Evolutionary conservation across 2,113 vertebrate genomes (phyloP), one percentile per base, ranked within the genome.

Genomic region (Mobula birostris): DNA sequence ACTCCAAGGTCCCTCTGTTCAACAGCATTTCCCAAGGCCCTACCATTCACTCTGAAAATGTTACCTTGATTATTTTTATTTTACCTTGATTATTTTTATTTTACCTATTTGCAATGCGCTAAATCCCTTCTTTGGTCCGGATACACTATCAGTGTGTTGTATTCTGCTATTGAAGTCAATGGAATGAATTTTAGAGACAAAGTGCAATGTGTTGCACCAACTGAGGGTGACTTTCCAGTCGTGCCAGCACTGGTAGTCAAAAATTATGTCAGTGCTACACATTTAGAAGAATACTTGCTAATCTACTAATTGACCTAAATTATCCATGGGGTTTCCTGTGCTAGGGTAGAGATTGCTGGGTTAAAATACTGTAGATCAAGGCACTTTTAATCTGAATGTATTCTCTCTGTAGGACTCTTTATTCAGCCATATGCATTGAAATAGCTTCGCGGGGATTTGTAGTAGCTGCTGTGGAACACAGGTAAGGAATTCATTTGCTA

Each of bases 381-480:
- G 56, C 83, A 36, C 56, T 61, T 19, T 27, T 93, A 93, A 93
- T 68, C 19, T 27, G 24, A 24, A 15, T 74, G 74, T 94, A 14
- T 94, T 95, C 96, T 94, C 96, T 48, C 94, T 95, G 77, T 95
- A 99, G 99, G 97, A 99, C 98, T 0, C 95, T 99, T 95, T 99
- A 99, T 96, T 99, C 99, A 58, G 97, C 98, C 85, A 96, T 99
- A 95, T 99, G 98, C 95, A 96, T 97, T 94, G 98, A 98, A 94
- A 95, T 99, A 96, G 98, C 99, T 79, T 99, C 99, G 82, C 96
- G 97, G 66, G 99, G 99, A 76, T 99, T 99, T 95, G 96, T 99
- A 58, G 98, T 99, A 94, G 99, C 98, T 66, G 96, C 98, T 29
- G 97, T 99, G 94, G 99, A 99, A 94, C 99, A 99, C 97, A 99